Base-by-base conservation (phyloP, 1,140 invertebrate species). In the Dolichoris vasculosae region DNA sequence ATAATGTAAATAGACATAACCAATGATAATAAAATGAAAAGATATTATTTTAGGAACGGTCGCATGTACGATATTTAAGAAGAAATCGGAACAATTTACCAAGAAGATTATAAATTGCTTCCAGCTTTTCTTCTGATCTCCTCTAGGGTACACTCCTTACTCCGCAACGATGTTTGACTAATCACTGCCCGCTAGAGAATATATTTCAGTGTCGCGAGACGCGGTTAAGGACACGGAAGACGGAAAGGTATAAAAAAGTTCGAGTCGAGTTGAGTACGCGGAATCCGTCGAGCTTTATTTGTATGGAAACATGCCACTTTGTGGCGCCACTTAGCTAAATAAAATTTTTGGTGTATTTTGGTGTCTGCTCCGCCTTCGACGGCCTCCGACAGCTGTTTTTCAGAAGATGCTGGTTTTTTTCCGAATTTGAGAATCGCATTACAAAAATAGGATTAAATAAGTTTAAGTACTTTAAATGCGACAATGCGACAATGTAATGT, bases 91-190 rank as follows among this genome's bases (percentile, higher is more conserved):
- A 69, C 71, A 63, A 76, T n/a, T 59, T 40, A 76, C 75, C 17
- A 30, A 67, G 43, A 81, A 87, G 86, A 88, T 90, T 91, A 91
- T 91, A 90, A 91, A 91, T 91, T 90, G 90, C 87, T 91, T 91
- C 88, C 89, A 91, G 88, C 87, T 88, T 91, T 90, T 88, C 87
- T 84, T 77, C 83, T 82, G 79, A 40, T 75, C 73, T 76, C 79
- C 81, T 80, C 87, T 90, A 88, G 89, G 84, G 83, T 89, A 85
- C 87, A 87, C 89, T 89, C 83, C 88, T 63, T 75, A 23, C 71
- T n/a, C 48, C 40, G 2, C 88, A 89, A 89, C 88, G 89, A 90
- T 89, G 89, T 91, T 91, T 90, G 91, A 91, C 90, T 90, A 91
- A 91, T 91, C 90, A 90, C 90, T 78, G 73, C 80, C 78, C 73